Percentiles rank a stretch among this genome's conserved stretches.
Evolutionary conservation across 2,888 invertebrate species (phyloP).

Genomic region (Lithosia quadra): DNA sequence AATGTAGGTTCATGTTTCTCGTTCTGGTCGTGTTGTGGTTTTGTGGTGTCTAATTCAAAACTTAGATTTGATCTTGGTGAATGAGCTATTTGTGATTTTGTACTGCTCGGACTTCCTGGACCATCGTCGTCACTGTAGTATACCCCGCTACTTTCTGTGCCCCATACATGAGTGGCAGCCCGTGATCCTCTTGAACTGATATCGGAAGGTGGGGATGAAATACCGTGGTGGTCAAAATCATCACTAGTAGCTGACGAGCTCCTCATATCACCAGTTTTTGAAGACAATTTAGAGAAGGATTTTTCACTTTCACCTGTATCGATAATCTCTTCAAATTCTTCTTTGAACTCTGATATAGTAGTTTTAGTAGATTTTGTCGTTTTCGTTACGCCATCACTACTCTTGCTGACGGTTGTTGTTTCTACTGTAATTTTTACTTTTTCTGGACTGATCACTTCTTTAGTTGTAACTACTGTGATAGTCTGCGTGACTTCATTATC

Average conservation of each 20-base stretch:
- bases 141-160: constrained; percentile 84
- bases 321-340: constrained; percentile 81
- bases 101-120: constrained; percentile 89
- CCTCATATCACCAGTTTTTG: constrained; percentile 85
- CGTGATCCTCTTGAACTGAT: constrained; percentile 88
- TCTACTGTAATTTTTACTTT: constrained; percentile 81
- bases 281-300: constrained; percentile 79
- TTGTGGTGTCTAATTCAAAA: constrained; percentile 81
- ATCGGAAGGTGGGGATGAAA: constrained; percentile 88
- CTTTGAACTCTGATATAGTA: constrained; percentile 82
- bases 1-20: constrained; percentile 61
- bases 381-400: constrained; percentile 80
- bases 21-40: constrained; percentile 59
- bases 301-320: constrained; percentile 83
- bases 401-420: constrained; percentile 82
- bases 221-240: constrained; percentile 86
- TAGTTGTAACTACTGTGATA: constrained; percentile 82
- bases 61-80: constrained; percentile 87
- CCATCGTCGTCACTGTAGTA: constrained; percentile 90
- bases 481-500: constrained; percentile 81
- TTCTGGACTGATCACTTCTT: constrained; percentile 83
- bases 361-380: constrained; percentile 84
- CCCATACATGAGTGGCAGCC: constrained; percentile 85
- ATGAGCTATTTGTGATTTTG: constrained; percentile 89
- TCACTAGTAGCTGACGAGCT: constrained; percentile 89